phyloP scores from a whole-genome alignment of 2,797 vertebrate species.

The Halcyon badia region DNA sequence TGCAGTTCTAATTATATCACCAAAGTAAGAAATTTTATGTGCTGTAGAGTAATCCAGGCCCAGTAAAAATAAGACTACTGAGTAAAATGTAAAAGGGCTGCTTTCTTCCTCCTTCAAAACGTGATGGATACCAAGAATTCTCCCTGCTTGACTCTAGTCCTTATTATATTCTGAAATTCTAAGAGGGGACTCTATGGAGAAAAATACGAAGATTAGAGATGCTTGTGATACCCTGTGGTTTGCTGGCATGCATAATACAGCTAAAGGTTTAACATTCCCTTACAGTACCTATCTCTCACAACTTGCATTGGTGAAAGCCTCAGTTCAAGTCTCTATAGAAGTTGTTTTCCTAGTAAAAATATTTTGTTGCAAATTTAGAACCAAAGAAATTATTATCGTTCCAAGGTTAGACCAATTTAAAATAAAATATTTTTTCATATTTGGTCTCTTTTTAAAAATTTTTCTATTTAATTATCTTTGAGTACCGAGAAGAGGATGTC shows the following conservation, averaged over 20 bases:
- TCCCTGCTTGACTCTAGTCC: not conserved
- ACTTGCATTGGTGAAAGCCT: not conserved
- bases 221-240: accelerated
- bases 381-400: not conserved
- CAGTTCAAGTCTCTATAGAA: not conserved
- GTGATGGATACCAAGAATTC: not conserved
- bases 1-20: not conserved
- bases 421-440: too few relatives aligned
- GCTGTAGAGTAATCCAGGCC: not conserved
- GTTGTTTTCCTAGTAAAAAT: not conserved
- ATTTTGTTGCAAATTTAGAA: not conserved
- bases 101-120: not conserved
- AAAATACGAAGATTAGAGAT: not conserved
- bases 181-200: not conserved
- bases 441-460: not conserved
- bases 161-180: not conserved
- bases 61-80: not conserved
- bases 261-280: not conserved
- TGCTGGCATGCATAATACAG: not conserved
- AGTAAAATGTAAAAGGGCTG: not conserved
- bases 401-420: not conserved
- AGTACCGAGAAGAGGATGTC: not conserved
- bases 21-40: not conserved
- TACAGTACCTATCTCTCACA: accelerated
- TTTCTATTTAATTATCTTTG: not conserved